A percentile compares a stretch with the other conserved stretches of the same genome.
Evolutionary conservation across 2,888 invertebrate genomes (phyloP).

Genomic region (Ophraella communa): DNA sequence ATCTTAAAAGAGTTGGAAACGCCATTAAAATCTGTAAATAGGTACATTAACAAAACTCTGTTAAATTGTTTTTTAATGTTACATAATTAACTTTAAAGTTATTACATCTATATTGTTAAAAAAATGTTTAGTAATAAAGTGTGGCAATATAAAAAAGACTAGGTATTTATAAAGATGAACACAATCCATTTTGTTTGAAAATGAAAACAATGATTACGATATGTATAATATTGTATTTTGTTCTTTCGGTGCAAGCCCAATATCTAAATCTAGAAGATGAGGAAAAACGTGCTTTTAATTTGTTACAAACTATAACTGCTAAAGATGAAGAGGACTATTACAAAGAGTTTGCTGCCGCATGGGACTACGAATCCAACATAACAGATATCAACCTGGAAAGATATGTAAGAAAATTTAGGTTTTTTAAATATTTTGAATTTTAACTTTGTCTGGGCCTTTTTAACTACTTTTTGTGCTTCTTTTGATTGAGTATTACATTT

Average conservation of each 20-base stretch:
- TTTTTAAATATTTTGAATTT: neutral
- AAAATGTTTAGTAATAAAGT: too few species aligned
- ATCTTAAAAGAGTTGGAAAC: too few species aligned
- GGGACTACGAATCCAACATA: constrained; percentile 80
- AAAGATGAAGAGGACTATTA: constrained; percentile 67
- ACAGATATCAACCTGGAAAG: constrained; percentile 72
- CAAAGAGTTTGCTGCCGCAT: constrained; percentile 68
- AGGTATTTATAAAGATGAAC: too few species aligned
- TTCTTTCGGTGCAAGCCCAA: constrained; percentile 26
- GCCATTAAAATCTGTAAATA: too few species aligned
- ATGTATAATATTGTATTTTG: constrained; percentile 20
- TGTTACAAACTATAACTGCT: constrained; percentile 68
- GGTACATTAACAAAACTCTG: too few species aligned
- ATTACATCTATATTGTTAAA: too few species aligned
- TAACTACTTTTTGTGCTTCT: too few species aligned
- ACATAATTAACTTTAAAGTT: too few species aligned
- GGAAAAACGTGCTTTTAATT: constrained; percentile 67
- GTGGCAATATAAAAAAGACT: too few species aligned
- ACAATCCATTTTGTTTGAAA: constrained; percentile 15
- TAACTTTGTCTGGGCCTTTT: too few species aligned
- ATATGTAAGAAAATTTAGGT: constrained; percentile 54
- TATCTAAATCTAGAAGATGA: constrained; percentile 61
- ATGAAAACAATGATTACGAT: constrained; percentile 22
- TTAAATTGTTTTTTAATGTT: too few species aligned
- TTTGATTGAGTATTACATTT: too few species aligned